These are phyloP conservation scores for Orientallactaga bullata DNA, from an alignment of 2,113 vertebrate species.

Conservation along the genomic window DNA sequence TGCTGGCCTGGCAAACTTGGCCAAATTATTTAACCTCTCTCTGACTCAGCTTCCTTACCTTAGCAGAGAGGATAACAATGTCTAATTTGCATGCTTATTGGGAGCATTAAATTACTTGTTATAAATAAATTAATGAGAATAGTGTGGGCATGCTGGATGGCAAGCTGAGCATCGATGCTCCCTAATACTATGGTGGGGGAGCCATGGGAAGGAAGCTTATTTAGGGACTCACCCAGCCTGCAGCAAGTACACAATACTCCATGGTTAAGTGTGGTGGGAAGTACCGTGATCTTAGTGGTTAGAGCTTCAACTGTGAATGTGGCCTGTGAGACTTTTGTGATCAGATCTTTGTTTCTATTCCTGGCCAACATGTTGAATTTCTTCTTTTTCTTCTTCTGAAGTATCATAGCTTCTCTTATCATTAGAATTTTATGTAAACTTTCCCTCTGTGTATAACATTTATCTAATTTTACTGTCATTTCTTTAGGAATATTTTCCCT, in stretches of 20 bases:
- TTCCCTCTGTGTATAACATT: background rate
- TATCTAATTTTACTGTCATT: background rate
- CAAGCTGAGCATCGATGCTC: background rate
- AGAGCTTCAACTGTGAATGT: background rate
- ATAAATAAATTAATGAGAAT: conserved; percentile 30
- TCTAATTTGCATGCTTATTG: conserved; percentile 22
- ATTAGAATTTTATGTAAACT: background rate
- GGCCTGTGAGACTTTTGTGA: background rate
- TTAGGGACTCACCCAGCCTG: background rate
- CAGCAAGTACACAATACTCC: background rate
- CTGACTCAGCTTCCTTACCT: background rate
- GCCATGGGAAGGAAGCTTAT: background rate
- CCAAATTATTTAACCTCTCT: background rate
- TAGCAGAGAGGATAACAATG: background rate
- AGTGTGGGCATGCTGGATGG: background rate
- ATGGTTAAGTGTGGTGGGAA: background rate
- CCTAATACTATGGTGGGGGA: background rate
- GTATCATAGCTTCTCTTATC: background rate
- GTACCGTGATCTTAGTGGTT: background rate
- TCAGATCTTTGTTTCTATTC: background rate
- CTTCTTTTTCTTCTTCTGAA: background rate
- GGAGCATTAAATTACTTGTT: conserved; percentile 39
- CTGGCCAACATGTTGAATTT: background rate
- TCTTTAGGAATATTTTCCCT: background rate
- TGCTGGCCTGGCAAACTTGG: background rate